Evolutionary conservation across 2,113 vertebrate species (phyloP).

Genomic region (Pachypanchax playfairii): DNA sequence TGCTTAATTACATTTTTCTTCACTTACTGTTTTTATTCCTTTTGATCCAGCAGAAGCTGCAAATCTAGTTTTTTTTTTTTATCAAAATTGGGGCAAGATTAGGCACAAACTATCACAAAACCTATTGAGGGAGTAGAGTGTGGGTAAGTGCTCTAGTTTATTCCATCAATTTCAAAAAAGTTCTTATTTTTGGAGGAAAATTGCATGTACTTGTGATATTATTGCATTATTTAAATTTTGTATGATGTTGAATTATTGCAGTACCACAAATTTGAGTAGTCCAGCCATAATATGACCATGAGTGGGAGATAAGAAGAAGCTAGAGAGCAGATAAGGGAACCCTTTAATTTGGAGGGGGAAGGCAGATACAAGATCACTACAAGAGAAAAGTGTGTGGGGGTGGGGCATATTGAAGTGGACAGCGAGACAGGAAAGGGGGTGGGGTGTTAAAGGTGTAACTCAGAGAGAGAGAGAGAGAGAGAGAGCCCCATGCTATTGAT

Average conservation of each 20-base stretch:
- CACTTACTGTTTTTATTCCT: too few relatives aligned
- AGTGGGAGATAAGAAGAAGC: slow-evolving; percentile 9
- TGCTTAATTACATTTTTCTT: too few relatives aligned
- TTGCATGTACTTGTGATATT: too few relatives aligned
- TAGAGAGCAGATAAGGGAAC: slow-evolving; percentile 48
- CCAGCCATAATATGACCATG: slow-evolving; percentile 33
- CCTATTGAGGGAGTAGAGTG: too few relatives aligned
- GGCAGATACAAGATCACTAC: slow-evolving; percentile 56
- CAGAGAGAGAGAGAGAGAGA: slow-evolving; percentile 58
- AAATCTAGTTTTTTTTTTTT: too few relatives aligned
- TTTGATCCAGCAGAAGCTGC: too few relatives aligned
- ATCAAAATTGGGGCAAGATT: too few relatives aligned
- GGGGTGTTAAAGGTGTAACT: slow-evolving; percentile 69
- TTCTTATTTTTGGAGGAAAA: too few relatives aligned
- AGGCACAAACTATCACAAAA: too few relatives aligned
- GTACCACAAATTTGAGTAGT: slow-evolving; percentile 8
- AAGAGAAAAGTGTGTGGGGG: slow-evolving; percentile 64
- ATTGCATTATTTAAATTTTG: slow-evolving; percentile 11
- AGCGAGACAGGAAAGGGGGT: slow-evolving; percentile 65
- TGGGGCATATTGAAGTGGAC: slow-evolving; percentile 71
- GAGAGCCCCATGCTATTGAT: slow-evolving; percentile 70
- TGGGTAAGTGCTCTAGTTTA: too few relatives aligned
- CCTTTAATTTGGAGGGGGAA: slow-evolving; percentile 61
- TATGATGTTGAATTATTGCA: background rate
- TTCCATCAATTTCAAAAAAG: too few relatives aligned